These are phyloP conservation scores for Platypus cylindrus DNA, from an alignment of 2,888 invertebrate species.

Conservation along the genomic window DNA sequence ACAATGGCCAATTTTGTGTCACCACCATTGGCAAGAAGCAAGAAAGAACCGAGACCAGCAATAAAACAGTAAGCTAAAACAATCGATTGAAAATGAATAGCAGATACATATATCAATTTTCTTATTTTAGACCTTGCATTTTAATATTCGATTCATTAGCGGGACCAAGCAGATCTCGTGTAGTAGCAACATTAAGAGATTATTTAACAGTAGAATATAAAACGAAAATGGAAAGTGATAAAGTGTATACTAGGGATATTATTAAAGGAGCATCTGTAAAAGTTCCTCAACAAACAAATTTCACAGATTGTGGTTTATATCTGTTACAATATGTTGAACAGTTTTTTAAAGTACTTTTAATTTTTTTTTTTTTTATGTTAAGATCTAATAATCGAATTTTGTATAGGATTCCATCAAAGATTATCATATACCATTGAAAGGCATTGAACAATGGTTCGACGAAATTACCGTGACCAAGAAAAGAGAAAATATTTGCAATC, in stretches of 20 bases:
- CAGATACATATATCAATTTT: not conserved
- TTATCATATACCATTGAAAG: slow-evolving; percentile 71
- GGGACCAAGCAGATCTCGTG: slow-evolving; percentile 59
- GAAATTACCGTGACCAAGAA: slow-evolving; percentile 72
- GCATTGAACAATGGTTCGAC: slow-evolving; percentile 76
- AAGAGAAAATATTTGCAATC: slow-evolving; percentile 70
- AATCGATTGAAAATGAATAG: not conserved
- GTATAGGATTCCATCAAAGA: slow-evolving; percentile 66
- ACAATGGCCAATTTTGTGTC: slow-evolving; percentile 6
- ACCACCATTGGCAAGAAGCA: slow-evolving; percentile 7
- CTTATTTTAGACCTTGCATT: slow-evolving; percentile 70
- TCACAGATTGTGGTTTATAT: slow-evolving; percentile 92
- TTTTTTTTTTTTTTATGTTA: not conserved
- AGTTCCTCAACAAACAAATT: slow-evolving; percentile 96
- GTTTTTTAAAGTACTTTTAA: slow-evolving; percentile 64
- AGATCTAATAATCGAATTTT: slow-evolving; percentile 3
- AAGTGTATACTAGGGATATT: slow-evolving; percentile 66
- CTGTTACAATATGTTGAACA: slow-evolving; percentile 92
- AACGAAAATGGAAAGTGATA: slow-evolving; percentile 50
- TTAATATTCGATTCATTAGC: slow-evolving; percentile 91
- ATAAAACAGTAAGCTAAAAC: slow-evolving; percentile 50
- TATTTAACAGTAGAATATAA: slow-evolving; percentile 81
- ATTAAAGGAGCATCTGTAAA: slow-evolving; percentile 80
- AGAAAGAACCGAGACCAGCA: slow-evolving; percentile 34
- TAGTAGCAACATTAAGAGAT: slow-evolving; percentile 82